Conservation (phyloP, 2,113 vertebrate genomes). For the Chloebia gouldiae region DNA sequence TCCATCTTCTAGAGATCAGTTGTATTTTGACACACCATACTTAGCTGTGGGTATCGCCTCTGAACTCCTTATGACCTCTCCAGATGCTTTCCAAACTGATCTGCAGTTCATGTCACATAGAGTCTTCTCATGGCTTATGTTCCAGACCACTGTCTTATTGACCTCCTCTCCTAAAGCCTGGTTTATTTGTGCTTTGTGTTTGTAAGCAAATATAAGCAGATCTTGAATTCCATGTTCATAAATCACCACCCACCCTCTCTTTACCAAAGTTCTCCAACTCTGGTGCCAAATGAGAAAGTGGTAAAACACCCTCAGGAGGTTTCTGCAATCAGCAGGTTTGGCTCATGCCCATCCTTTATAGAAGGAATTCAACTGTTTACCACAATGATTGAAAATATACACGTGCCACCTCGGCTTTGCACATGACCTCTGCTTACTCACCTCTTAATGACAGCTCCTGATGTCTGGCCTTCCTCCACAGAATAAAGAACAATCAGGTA, state of each 20-base stretch:
- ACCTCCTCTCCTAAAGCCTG: background rate
- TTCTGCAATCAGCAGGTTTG: background rate
- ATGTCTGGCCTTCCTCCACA: background rate
- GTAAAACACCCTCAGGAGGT: background rate
- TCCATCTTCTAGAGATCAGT: background rate
- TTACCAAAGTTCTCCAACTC: background rate
- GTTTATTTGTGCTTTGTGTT: background rate
- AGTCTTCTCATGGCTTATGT: rapidly evolving
- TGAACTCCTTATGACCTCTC: background rate
- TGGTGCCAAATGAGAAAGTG: background rate
- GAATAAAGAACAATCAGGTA: background rate
- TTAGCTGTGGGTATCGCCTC: background rate
- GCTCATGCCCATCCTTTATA: background rate
- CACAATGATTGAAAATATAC: background rate
- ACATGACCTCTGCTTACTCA: background rate
- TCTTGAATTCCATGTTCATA: background rate
- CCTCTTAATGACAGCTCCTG: background rate
- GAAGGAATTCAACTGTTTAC: background rate
- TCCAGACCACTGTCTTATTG: background rate
- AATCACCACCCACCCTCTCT: background rate
- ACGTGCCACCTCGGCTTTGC: background rate
- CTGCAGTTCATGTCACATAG: background rate
- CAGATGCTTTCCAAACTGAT: background rate
- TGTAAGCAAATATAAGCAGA: background rate
- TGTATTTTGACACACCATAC: background rate